These are phyloP conservation scores for Micropoecilia bifurca DNA, from an alignment of 2,797 vertebrate genomes.

Conservation along the genomic window DNA sequence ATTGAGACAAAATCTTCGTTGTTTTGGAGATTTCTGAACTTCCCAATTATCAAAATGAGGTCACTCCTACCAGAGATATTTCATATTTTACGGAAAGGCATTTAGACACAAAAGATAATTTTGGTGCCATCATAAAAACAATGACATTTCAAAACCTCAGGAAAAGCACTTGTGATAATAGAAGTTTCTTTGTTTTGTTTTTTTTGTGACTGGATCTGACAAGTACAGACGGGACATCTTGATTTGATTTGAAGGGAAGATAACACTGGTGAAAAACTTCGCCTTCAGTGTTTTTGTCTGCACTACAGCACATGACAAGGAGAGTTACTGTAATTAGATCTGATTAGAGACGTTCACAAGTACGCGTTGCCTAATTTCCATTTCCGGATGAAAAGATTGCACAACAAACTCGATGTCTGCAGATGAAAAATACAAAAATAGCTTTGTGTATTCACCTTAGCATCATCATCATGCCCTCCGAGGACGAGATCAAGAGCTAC, in stretches of 20 bases:
- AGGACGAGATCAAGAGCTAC: conserved; percentile 42
- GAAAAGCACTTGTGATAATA: neutral
- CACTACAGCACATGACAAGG: neutral
- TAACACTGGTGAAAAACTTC: neutral
- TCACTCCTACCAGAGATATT: neutral
- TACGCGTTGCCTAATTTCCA: neutral
- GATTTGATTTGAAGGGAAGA: neutral
- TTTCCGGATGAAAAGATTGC: neutral
- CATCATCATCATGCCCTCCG: conserved; percentile 86
- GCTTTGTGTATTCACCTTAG: conserved; percentile 63
- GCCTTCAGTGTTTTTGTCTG: neutral
- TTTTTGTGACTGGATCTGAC: neutral
- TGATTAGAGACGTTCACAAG: neutral
- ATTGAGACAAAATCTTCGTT: neutral
- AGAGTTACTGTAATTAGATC: neutral
- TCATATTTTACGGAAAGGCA: neutral
- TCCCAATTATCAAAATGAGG: neutral
- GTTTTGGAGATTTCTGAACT: neutral
- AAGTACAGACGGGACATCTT: neutral
- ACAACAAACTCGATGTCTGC: neutral
- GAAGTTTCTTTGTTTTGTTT: no score
- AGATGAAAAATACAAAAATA: neutral
- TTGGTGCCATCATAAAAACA: neutral
- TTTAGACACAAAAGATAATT: neutral
- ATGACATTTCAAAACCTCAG: neutral